Percentiles rank a stretch among this genome's conserved stretches.
Conservation (phyloP, 2,888 invertebrate genomes). For the Nineta flava region DNA sequence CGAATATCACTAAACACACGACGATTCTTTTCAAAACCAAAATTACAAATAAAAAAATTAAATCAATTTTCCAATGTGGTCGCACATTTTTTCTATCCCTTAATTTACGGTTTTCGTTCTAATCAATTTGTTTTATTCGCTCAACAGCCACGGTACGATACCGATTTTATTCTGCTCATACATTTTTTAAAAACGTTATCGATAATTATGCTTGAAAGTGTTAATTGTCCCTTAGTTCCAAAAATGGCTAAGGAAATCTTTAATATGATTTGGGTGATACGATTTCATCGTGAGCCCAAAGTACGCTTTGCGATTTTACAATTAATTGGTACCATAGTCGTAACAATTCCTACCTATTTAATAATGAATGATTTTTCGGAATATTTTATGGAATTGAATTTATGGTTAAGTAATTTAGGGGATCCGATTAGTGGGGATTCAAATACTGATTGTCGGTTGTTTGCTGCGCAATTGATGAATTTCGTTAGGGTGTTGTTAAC, state of each 20-base stretch:
- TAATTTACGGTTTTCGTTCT: constrained; percentile 49
- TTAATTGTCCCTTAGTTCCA: constrained; percentile 46
- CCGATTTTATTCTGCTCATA: constrained; percentile 48
- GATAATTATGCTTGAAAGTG: constrained; percentile 45
- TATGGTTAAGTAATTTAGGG: constrained; percentile 47
- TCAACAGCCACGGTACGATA: constrained; percentile 39
- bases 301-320: constrained; percentile 50
- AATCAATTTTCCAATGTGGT: constrained; percentile 62
- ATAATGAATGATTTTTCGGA: constrained; percentile 42
- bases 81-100: constrained; percentile 70
- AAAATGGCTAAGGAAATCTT: constrained; percentile 55
- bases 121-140: constrained; percentile 36
- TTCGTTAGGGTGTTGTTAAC: constrained; percentile 17
- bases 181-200: constrained; percentile 53
- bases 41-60: constrained; percentile 28
- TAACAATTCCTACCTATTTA: constrained; percentile 41
- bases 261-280: constrained; percentile 46
- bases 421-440: constrained; percentile 43
- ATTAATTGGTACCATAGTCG: constrained; percentile 45
- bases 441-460: constrained; percentile 42
- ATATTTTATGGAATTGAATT: constrained; percentile 43
- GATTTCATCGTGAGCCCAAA: constrained; percentile 48
- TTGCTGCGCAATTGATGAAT: constrained; percentile 37
- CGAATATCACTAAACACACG: constrained; percentile 59
- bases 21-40: constrained; percentile 31